Evolutionary conservation across 2,113 vertebrate genomes (phyloP), one percentile per base, ranked within the genome.

Genomic region (Sinocyclocheilus grahami): DNA sequence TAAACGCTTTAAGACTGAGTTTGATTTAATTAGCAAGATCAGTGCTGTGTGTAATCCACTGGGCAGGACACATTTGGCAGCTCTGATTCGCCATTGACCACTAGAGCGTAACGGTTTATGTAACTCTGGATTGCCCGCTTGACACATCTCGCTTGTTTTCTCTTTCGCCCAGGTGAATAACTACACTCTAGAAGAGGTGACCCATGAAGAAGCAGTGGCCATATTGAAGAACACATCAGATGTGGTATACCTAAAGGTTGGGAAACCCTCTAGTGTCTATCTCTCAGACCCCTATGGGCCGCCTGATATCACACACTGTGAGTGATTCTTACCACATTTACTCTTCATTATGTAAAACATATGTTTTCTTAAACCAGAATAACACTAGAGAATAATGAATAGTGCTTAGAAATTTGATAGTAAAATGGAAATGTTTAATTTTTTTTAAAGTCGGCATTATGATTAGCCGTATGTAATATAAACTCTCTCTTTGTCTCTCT

Each of bases 161-260:
- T 53, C 69, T 69, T 65, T 71, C 12, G 33, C 88, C 82, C 89
- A 99, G 98, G 97, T 99, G 86, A 99, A 99, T 93, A 97, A 97
- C 92, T 98, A 97, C 94, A 97, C 96, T 91, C 94, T 99, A 95
- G 97, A 99, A 95, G 98, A 99, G 91, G 97, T 99, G 77, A 98
- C 97, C 53, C 98, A 99, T 60, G 98, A 99, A 93, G 98, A 99
- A 89, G 98, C 98, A 1, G 98, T 99, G 92, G 96, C 96, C 5
- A 97, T 99, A 91, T 85, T 99, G 95, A 99, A 99, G 95, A 99
- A 98, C 91, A 99, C 98, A 0, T 96, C 96, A 1, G 97, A 99
- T 87, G 96, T 99, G 74, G 97, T 99, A 63, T 98, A 97, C 91
- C 93, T 99, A 84, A 99, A 99, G 94, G 97, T 98, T 92, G 98